These are phyloP conservation scores for Pterocles orientalis DNA, from an alignment of 2,113 vertebrate genomes.

Conservation along the genomic window DNA sequence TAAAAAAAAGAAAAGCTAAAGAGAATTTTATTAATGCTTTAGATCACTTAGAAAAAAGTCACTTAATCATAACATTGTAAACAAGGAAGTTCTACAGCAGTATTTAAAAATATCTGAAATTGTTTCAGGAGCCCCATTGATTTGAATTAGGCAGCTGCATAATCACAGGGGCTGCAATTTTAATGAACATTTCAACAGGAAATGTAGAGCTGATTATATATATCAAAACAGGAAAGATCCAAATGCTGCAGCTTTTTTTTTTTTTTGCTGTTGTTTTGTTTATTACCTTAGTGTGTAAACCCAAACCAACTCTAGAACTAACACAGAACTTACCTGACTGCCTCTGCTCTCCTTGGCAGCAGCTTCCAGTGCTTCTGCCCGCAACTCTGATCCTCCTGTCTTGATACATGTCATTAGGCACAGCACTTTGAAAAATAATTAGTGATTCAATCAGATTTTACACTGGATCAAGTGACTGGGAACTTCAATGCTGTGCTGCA, in stretches of 20 bases:
- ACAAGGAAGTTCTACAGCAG: slow-evolving; percentile 67
- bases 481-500: slow-evolving; percentile 25
- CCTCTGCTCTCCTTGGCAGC: background rate
- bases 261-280: background rate
- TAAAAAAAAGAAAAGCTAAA: background rate
- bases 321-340: background rate
- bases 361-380: background rate
- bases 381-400: background rate
- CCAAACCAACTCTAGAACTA: background rate
- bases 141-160: slow-evolving; percentile 74
- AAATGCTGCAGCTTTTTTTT: background rate
- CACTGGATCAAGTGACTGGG: slow-evolving; percentile 41
- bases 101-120: slow-evolving; percentile 69
- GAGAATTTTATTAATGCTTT: slow-evolving; percentile 53
- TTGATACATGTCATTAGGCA: slow-evolving; percentile 6
- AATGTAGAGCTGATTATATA: slow-evolving; percentile 64
- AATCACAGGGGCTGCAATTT: slow-evolving; percentile 71
- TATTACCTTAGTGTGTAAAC: background rate
- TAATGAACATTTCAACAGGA: slow-evolving; percentile 73
- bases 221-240: slow-evolving; percentile 64
- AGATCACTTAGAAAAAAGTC: slow-evolving; percentile 35
- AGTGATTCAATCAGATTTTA: slow-evolving; percentile 55
- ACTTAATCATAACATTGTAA: slow-evolving; percentile 66
- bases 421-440: slow-evolving; percentile 58
- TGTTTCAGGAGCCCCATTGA: slow-evolving; percentile 66